Percentiles rank a stretch among this genome's conserved stretches.
phyloP scores from a whole-genome alignment of 1,140 invertebrate species.

The Asbolus verrucosus region DNA sequence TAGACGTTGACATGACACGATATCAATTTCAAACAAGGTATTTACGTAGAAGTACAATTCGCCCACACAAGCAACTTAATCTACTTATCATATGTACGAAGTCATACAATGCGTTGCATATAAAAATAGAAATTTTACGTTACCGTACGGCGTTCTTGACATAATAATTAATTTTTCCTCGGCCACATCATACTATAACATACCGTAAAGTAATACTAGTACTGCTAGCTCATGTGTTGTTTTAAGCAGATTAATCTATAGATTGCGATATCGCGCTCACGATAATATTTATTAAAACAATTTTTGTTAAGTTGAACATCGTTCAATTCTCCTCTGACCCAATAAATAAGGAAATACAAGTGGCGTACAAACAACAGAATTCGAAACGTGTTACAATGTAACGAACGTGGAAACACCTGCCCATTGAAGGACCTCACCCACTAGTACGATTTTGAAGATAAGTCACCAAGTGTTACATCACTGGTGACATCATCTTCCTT shows the following conservation, averaged over 20 bases:
- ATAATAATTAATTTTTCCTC: conserved; percentile 10
- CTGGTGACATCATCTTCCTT: no score
- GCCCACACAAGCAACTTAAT: conserved; percentile 24
- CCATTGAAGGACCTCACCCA: conserved; percentile 32
- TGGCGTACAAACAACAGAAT: conserved; percentile 26
- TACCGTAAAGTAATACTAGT: not conserved
- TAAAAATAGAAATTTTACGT: conserved; percentile 9
- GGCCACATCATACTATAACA: not conserved
- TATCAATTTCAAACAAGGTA: conserved; percentile 5
- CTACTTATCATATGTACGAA: conserved; percentile 2
- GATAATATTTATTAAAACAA: no score
- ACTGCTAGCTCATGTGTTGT: not conserved
- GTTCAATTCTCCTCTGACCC: no score
- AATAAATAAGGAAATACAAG: conserved; percentile 13
- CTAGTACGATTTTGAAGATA: no score
- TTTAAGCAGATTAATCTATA: not conserved
- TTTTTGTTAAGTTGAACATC: no score
- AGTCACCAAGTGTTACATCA: no score
- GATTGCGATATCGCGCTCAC: not conserved
- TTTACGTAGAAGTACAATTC: conserved; percentile 28
- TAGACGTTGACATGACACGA: conserved; percentile 12
- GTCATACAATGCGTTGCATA: not conserved
- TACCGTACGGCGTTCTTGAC: conserved; percentile 15
- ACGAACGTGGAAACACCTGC: conserved; percentile 24
- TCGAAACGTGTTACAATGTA: conserved; percentile 26